phyloP scores from a whole-genome alignment of 1,140 invertebrate genomes.

The Hylyphantes graminicola region DNA sequence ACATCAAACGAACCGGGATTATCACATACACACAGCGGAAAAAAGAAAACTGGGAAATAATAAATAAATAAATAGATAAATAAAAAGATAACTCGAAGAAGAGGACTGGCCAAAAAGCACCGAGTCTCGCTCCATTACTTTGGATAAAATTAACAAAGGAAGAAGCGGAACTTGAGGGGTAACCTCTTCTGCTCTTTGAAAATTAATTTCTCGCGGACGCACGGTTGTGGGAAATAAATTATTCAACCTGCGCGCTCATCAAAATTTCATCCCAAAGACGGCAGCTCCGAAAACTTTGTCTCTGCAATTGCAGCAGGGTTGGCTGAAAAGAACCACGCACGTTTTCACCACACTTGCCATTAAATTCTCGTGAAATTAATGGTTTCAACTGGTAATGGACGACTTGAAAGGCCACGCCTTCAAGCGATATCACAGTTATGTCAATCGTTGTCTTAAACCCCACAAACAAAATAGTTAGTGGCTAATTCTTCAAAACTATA shows the following conservation, averaged over 20 bases:
- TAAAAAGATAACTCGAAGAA: slow-evolving; percentile 21
- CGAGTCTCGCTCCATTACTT: slow-evolving; percentile 54
- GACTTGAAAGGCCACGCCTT: too few species aligned
- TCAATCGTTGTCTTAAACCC: too few species aligned
- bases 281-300: slow-evolving; percentile 11
- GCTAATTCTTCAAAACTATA: too few species aligned
- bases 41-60: slow-evolving; percentile 13
- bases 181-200: slow-evolving; percentile 53
- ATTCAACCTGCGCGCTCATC: slow-evolving; percentile 51
- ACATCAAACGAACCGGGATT: slow-evolving; percentile 52
- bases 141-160: slow-evolving; percentile 60
- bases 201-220: slow-evolving; percentile 57
- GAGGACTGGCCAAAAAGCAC: slow-evolving; percentile 44
- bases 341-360: too few species aligned
- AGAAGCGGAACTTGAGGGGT: not conserved
- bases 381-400: too few species aligned
- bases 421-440: too few species aligned
- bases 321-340: too few species aligned
- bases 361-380: too few species aligned
- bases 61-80: slow-evolving; percentile 43
- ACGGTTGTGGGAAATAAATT: slow-evolving; percentile 57
- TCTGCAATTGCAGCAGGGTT: too few species aligned
- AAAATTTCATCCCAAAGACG: slow-evolving; percentile 57
- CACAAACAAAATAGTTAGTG: too few species aligned
- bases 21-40: slow-evolving; percentile 30